Evolutionary conservation across 2,888 invertebrate species (phyloP).

Genomic region (Diogma glabrata): DNA sequence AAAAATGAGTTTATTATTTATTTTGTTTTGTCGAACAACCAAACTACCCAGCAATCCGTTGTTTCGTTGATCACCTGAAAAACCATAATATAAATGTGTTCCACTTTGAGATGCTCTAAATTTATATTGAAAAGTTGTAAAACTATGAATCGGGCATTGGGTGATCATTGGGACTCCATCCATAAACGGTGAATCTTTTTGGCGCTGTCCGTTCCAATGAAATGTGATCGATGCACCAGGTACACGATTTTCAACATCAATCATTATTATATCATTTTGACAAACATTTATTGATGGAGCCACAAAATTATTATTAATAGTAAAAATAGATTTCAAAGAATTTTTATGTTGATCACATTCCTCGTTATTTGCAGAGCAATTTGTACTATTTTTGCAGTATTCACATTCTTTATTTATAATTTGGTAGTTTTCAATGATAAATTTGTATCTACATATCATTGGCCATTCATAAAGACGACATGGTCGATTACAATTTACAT

Average conservation of each 20-base stretch:
- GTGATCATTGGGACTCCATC: constrained; percentile 68
- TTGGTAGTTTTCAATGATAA: not conserved
- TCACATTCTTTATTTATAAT: not conserved
- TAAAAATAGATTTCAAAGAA: not conserved
- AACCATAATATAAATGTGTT: constrained; percentile 65
- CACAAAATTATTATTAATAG: constrained; percentile 40
- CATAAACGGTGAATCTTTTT: constrained; percentile 58
- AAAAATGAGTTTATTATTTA: constrained; percentile 36
- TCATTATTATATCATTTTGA: constrained; percentile 62
- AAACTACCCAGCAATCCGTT: constrained; percentile 61
- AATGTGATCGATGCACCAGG: constrained; percentile 58
- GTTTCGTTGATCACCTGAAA: constrained; percentile 53
- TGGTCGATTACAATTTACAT: not conserved
- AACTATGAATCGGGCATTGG: constrained; percentile 63
- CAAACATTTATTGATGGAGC: constrained; percentile 54
- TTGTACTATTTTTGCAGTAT: no score
- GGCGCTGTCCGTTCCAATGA: constrained; percentile 72
- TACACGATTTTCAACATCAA: constrained; percentile 62
- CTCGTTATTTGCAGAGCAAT: no score
- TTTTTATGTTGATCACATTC: no score
- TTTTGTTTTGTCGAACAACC: constrained; percentile 55
- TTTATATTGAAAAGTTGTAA: constrained; percentile 63
- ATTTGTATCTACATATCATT: constrained; percentile 3
- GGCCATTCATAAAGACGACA: not conserved
- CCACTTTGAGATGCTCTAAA: constrained; percentile 60